Evolutionary conservation across 2,113 vertebrate genomes (phyloP).

Genomic region (Lonchura striata): DNA sequence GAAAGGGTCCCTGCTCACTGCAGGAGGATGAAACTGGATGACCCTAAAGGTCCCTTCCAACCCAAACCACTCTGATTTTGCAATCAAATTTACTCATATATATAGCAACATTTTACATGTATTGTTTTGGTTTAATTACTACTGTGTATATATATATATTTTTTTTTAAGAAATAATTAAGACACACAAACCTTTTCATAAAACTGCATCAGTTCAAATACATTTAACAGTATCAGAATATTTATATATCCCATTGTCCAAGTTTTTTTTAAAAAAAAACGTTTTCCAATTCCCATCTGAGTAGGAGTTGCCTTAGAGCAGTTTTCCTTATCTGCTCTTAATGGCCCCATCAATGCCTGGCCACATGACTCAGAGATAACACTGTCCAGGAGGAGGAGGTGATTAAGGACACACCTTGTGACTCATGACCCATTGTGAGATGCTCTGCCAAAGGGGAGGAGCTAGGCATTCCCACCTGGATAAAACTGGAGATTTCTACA

Average conservation of each 20-base stretch:
- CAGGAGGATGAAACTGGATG: background rate
- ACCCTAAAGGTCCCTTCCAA: background rate
- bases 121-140: background rate
- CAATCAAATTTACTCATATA: background rate
- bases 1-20: background rate
- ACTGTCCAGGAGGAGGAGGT: too few relatives aligned
- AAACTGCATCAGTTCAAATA: background rate
- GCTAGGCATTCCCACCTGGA: too few relatives aligned
- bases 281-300: too few relatives aligned
- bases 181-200: background rate
- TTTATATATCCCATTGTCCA: background rate
- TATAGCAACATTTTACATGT: background rate
- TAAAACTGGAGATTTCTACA: too few relatives aligned
- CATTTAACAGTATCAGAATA: background rate
- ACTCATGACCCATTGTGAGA: too few relatives aligned
- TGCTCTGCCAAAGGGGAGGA: too few relatives aligned
- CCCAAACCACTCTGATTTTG: background rate
- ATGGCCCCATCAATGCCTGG: too few relatives aligned
- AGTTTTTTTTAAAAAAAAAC: background rate
- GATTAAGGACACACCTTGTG: too few relatives aligned
- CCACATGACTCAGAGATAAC: too few relatives aligned
- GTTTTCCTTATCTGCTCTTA: too few relatives aligned
- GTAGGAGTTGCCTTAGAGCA: too few relatives aligned
- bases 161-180: background rate
- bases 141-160: rapidly evolving